These are phyloP conservation scores for Emydocephalus ijimae DNA, from an alignment of 2,113 vertebrate genomes.

Conservation along the genomic window DNA sequence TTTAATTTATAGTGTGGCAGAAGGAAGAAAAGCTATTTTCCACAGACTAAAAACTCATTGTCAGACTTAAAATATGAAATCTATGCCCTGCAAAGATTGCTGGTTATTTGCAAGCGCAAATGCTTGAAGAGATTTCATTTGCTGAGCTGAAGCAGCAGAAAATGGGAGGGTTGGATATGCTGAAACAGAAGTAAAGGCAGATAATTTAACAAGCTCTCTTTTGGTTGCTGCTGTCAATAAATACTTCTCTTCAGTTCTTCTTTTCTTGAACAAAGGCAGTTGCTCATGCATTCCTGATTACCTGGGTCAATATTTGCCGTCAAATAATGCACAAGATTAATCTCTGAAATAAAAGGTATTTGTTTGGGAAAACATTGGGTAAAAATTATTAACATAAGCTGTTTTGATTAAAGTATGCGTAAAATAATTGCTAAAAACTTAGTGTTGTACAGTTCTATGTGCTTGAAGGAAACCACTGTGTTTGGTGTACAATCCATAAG, in stretches of 20 bases:
- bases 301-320: not conserved
- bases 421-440: not conserved
- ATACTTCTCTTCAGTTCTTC: constrained; percentile 33
- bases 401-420: not conserved
- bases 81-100: constrained; percentile 17
- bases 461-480: not conserved
- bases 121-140: constrained; percentile 20
- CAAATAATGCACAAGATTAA: constrained; percentile 16
- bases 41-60: constrained; percentile 46
- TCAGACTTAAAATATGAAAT: constrained; percentile 55
- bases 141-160: constrained; percentile 1
- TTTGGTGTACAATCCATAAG: not conserved
- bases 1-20: constrained; percentile 45
- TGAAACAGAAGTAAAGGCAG: constrained; percentile 41
- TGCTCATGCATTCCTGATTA: constrained; percentile 32
- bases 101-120: constrained; percentile 31
- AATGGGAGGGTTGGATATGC: constrained; percentile 42
- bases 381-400: not conserved
- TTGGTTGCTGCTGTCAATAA: constrained; percentile 37
- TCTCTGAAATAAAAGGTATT: not conserved
- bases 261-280: constrained; percentile 18
- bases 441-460: not conserved
- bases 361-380: not conserved
- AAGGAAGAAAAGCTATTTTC: constrained; percentile 50
- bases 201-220: constrained; percentile 43